A percentile compares a stretch with the other conserved stretches of the same genome.
Conservation (phyloP, 2,113 vertebrate species). For the Pseudorasbora parva region DNA sequence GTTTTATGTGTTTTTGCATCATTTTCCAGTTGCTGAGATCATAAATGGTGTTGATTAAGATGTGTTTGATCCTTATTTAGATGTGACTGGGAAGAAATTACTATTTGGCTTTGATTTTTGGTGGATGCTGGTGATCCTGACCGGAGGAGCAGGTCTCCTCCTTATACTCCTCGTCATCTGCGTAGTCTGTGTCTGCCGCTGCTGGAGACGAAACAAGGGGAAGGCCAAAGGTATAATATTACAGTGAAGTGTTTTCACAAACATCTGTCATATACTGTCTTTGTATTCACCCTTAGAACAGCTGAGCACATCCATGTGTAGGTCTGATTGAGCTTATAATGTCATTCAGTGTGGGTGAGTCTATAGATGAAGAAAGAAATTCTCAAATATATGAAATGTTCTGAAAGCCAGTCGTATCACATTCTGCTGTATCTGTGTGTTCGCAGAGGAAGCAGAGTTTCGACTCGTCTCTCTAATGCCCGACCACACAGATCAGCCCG, state of each 20-base stretch:
- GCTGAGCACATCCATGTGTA: background rate
- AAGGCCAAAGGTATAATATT: background rate
- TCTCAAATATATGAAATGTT: background rate
- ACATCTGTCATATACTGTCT: background rate
- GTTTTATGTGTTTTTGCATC: background rate
- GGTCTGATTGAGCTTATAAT: background rate
- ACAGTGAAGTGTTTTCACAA: background rate
- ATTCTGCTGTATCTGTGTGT: background rate
- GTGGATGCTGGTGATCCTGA: slow-evolving; percentile 16
- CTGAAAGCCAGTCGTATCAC: background rate
- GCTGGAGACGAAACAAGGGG: background rate
- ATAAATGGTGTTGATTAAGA: background rate
- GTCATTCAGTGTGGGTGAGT: background rate
- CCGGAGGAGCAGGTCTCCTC: background rate
- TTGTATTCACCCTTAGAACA: background rate
- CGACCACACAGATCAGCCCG: background rate
- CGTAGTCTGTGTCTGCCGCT: background rate
- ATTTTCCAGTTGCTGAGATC: background rate
- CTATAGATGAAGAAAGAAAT: background rate
- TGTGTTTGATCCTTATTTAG: background rate
- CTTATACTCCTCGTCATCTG: background rate
- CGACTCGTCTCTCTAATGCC: background rate
- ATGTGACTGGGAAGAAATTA: background rate
- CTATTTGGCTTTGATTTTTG: background rate
- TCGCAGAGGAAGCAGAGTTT: slow-evolving; percentile 7